A percentile compares a stretch with the other conserved stretches of the same genome.
These are phyloP conservation scores for Drosophila hamatofila DNA, from an alignment of 2,888 invertebrate species.

Conservation along the genomic window DNA sequence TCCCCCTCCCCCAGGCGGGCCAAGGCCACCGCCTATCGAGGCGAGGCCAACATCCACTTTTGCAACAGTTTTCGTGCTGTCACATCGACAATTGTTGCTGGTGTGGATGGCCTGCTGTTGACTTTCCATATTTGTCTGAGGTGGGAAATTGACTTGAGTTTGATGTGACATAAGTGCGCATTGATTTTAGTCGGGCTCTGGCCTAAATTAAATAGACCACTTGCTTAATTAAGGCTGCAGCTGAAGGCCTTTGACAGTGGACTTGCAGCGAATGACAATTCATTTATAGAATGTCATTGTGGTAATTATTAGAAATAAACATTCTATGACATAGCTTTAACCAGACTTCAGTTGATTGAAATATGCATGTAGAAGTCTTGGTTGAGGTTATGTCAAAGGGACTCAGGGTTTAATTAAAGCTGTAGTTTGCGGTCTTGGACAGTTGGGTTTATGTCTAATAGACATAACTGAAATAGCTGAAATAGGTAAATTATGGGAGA, in stretches of 20 bases:
- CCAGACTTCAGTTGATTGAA: too few species aligned
- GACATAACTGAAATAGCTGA: too few species aligned
- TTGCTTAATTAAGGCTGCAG: not conserved
- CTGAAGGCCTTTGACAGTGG: not conserved
- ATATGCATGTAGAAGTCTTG: too few species aligned
- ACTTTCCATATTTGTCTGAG: constrained; percentile 34
- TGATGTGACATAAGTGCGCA: not conserved
- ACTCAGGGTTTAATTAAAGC: too few species aligned
- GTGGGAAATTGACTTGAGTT: constrained; percentile 1
- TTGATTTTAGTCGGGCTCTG: not conserved
- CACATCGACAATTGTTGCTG: constrained; percentile 36
- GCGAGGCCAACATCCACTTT: constrained; percentile 7
- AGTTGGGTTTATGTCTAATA: too few species aligned
- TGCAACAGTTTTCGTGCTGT: constrained; percentile 28
- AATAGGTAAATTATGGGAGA: too few species aligned
- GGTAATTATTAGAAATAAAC: too few species aligned
- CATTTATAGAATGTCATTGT: not conserved
- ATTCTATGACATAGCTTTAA: too few species aligned
- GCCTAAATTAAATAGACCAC: not conserved
- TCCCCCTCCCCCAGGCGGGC: constrained; percentile 10
- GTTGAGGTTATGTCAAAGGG: too few species aligned
- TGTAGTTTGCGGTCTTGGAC: too few species aligned
- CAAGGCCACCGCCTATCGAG: constrained; percentile 33
- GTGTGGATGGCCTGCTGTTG: constrained; percentile 18
- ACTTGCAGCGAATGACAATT: not conserved